Percentiles rank a stretch among this genome's conserved stretches.
These are phyloP conservation scores for Phengaris alcon DNA, from an alignment of 2,888 invertebrate genomes.

Conservation along the genomic window DNA sequence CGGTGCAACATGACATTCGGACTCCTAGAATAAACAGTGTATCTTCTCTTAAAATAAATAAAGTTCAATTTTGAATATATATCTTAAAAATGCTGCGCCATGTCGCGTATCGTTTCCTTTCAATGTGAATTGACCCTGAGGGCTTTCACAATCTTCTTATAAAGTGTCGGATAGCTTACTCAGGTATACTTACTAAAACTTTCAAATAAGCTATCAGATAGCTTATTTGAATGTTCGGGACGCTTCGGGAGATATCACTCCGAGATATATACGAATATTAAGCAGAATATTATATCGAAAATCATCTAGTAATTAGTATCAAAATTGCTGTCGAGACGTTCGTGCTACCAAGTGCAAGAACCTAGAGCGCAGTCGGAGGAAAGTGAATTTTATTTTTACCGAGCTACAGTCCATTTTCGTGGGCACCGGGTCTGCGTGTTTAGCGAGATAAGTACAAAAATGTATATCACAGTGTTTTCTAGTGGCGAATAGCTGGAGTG, in stretches of 20 bases:
- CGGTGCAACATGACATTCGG: no score
- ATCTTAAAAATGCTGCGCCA: no score
- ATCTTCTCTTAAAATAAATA: no score
- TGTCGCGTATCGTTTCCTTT: no score
- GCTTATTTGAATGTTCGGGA: no score
- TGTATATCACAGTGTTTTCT: constrained; percentile 63
- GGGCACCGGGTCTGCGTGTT: constrained; percentile 43
- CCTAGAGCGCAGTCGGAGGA: constrained; percentile 34
- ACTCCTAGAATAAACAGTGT: no score
- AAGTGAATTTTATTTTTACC: constrained; percentile 66
- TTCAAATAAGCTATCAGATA: no score
- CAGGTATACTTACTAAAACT: no score
- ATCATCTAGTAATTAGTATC: constrained; percentile 20
- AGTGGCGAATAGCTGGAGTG: constrained; percentile 73
- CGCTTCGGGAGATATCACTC: neutral
- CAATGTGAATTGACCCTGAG: no score
- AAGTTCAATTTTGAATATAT: no score
- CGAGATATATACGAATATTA: neutral
- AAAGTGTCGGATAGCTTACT: no score
- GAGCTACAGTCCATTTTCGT: constrained; percentile 50
- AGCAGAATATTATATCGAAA: constrained; percentile 3
- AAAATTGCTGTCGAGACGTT: constrained; percentile 24
- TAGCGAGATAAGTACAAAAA: constrained; percentile 70
- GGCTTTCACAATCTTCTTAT: no score
- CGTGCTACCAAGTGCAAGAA: constrained; percentile 31